Base-by-base conservation (phyloP, 2,888 invertebrate genomes). In the Torymus aiolomorphi region DNA sequence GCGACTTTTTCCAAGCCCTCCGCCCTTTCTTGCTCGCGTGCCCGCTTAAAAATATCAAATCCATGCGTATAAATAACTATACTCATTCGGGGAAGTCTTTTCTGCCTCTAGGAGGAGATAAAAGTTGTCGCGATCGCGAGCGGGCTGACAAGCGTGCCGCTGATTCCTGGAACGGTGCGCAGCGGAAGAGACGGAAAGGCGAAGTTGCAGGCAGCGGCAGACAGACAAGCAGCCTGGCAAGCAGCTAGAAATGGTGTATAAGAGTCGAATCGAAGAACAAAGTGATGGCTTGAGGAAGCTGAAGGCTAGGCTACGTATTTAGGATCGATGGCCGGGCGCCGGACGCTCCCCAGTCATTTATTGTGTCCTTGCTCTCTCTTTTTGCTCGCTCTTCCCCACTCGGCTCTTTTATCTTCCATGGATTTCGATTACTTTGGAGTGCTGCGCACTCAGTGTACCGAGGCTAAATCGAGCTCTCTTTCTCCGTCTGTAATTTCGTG, bases 361-460 rank as follows among this genome's bases (percentile, higher is more conserved):
- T 88, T 85, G 84, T 77, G 54, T 71, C 80, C 69, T 76, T 82
- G 72, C 65, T 61, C 51, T 18, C 20, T 69, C 51, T 49, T 51
- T 18, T 16, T 18, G 49, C 24, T 61, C 73, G 16, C 31, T 11
- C 54, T 57, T 13, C 14, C 16, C 42, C n/a, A 16, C 42, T 69
- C 49, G 49, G 31, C 56, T 75, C 80, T 59, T 62, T 81, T 82
- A 77, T 83, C 78, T 72, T 81, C 77, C 78, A 78, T 76, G 83
- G 84, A 87, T 87, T 88, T 88, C 85, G 85, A 87, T 89, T 87
- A 88, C 86, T 85, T 83, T 86, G 80, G 84, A 88, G 84, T 86
- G 83, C 81, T 69, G 63, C 66, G 31, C 67, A 49, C 62, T 75
- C 52, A 51, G 78, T 81, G 71, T 84, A 79, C 78, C 84, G 83